Evolutionary conservation across 2,888 invertebrate genomes (phyloP), one percentile per base, ranked within the genome.

Genomic region (Suillia variegata): DNA sequence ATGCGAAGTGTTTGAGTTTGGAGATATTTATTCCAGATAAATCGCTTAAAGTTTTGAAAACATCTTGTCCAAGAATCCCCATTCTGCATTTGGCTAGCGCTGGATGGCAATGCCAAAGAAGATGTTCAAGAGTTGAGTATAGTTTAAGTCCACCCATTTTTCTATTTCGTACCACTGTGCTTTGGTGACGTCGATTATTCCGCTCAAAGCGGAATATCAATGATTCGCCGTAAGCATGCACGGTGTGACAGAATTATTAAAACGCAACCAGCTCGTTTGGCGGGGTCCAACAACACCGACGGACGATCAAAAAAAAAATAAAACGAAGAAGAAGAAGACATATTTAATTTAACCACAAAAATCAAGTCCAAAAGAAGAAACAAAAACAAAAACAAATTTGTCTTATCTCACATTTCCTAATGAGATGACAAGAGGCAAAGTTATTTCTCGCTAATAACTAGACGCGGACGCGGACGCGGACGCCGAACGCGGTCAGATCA

Each of bases 401-500:
- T 79, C 75, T 78, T 77, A 76, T 77, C 77, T 74, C 70, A 67
- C 71, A 70, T 67, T 74, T 26, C 76, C 75, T 78, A 77, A 77
- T 77, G 78, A 77, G 78, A 73, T 73, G 77, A 76, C 77, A 77
- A 75, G 74, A 70, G 70, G 73, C 74, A 70, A 74, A 73, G 69
- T 68, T 70, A 69, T 73, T 63, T 65, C 64, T 62, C 66, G 58
- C 64, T 61, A 66, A 66, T 65, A 67, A 62, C 58, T 57, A 58
- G 61, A 61, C 56, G 57, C 34, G 54, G 15, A 38, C 51, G 13
- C 52, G 38, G 18, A 42, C 6, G n/a, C n/a, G 15, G 45, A n/a
- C 18, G 45, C 31, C 5, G 31, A 12, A 31, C 12, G 31, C n/a
- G 38, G 38, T 13, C 38, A 45, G 18, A 45, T 45, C 45, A 45